Conservation (phyloP, 2,888 invertebrate species). For the Eretmocerus hayati region DNA sequence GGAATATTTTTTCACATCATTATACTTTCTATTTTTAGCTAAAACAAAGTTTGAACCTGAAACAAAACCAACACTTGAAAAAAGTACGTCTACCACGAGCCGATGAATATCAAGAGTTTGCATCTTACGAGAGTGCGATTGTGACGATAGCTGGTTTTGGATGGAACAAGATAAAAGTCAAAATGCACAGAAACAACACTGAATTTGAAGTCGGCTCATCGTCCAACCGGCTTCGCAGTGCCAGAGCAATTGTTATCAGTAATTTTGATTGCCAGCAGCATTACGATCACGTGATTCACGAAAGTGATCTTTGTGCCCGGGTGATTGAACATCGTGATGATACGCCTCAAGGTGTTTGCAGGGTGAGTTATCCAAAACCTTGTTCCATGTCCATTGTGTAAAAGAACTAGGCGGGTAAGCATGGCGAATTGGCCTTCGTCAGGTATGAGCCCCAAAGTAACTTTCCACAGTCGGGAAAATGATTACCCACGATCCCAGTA, state of each 20-base stretch:
- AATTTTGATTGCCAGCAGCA: slow-evolving; percentile 7
- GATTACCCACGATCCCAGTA: too few species aligned
- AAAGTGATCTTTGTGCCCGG: slow-evolving; percentile 9
- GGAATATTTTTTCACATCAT: too few species aligned
- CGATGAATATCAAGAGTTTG: not conserved
- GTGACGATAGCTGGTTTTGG: slow-evolving; percentile 11
- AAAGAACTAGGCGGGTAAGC: too few species aligned
- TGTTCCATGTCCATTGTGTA: too few species aligned
- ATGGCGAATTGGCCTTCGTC: too few species aligned
- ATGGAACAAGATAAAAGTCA: slow-evolving; percentile 15
- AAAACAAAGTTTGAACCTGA: slow-evolving; percentile 9
- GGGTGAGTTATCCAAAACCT: too few species aligned
- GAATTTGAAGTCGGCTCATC: slow-evolving; percentile 15
- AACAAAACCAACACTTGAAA: slow-evolving; percentile 1
- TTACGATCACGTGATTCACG: slow-evolving; percentile 1
- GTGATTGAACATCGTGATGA: slow-evolving; percentile 4
- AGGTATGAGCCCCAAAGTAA: too few species aligned
- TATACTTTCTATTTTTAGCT: slow-evolving; percentile 5
- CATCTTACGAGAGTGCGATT: slow-evolving; percentile 3
- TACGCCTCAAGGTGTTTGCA: slow-evolving; percentile 11
- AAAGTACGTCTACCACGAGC: slow-evolving; percentile 4
- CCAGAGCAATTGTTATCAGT: slow-evolving; percentile 8
- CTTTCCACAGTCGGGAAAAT: too few species aligned
- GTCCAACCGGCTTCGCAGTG: not conserved
- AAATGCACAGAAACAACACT: slow-evolving; percentile 1